Percentiles rank a stretch among this genome's conserved stretches.
phyloP scores from a whole-genome alignment of 2,113 vertebrate species.

The Phyllostomus hastatus region DNA sequence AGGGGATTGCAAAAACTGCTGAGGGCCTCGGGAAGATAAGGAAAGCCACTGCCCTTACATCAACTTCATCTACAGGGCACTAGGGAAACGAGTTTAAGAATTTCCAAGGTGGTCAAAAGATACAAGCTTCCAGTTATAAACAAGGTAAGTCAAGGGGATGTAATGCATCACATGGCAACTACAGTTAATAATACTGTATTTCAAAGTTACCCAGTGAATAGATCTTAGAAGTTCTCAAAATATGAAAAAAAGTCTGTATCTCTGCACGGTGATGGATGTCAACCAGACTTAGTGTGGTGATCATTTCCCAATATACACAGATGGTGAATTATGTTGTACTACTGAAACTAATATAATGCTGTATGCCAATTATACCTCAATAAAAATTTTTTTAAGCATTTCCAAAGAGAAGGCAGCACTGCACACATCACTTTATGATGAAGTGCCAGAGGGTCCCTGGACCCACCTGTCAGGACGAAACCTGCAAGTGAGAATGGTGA shows the following conservation, averaged over 20 bases:
- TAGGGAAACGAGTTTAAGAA: background rate
- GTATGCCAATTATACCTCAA: background rate
- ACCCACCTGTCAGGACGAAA: background rate
- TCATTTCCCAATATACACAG: background rate
- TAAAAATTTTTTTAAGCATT: background rate
- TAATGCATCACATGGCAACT: background rate
- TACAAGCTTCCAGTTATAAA: background rate
- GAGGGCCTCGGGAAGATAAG: background rate
- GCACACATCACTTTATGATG: background rate
- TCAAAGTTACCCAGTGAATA: background rate
- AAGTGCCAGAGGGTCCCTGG: background rate
- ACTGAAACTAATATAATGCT: background rate
- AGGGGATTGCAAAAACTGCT: background rate
- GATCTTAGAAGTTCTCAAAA: background rate
- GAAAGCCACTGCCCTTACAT: background rate
- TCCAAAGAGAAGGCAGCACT: background rate
- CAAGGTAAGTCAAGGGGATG: background rate
- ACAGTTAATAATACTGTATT: background rate
- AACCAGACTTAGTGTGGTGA: background rate
- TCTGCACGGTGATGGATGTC: background rate
- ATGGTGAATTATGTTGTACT: background rate
- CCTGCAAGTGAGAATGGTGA: background rate
- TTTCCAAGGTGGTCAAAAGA: background rate
- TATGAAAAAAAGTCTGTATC: background rate
- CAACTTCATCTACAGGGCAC: background rate